Evolutionary conservation across 2,113 vertebrate species (phyloP).

Genomic region (Pontoporia blainvillei): DNA sequence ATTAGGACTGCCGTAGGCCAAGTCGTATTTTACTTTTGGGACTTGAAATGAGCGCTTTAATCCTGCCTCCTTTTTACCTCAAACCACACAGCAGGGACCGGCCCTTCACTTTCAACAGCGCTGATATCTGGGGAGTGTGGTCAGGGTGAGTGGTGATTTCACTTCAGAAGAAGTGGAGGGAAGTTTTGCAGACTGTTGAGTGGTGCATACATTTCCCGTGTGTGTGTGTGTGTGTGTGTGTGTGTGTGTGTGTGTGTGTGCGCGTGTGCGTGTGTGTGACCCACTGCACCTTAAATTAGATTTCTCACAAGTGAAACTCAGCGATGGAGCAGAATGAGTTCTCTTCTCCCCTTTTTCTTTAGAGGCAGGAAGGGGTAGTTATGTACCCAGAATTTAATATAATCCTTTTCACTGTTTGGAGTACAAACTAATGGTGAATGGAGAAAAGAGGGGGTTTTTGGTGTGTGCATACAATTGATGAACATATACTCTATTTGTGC

Average conservation of each 20-base stretch:
- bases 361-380: not conserved
- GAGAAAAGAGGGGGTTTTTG: not conserved
- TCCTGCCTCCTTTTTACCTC: conserved; percentile 66
- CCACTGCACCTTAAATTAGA: not conserved
- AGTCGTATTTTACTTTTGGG: conserved; percentile 72
- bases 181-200: conserved; percentile 49
- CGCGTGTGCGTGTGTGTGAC: not conserved
- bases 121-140: conserved; percentile 70
- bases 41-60: conserved; percentile 67
- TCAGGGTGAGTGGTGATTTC: conserved; percentile 44
- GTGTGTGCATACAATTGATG: not conserved
- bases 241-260: not conserved
- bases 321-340: not conserved
- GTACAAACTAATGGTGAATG: not conserved
- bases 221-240: not conserved
- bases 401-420: not conserved
- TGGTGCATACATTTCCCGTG: conserved; percentile 19
- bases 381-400: not conserved
- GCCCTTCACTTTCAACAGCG: conserved; percentile 58
- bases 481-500: not conserved
- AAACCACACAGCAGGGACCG: conserved; percentile 71
- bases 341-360: not conserved
- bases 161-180: conserved; percentile 62
- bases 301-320: conserved; percentile 29
- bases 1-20: conserved; percentile 69